These are phyloP conservation scores for Volucella inflata DNA, from an alignment of 2,888 invertebrate species.

Conservation along the genomic window DNA sequence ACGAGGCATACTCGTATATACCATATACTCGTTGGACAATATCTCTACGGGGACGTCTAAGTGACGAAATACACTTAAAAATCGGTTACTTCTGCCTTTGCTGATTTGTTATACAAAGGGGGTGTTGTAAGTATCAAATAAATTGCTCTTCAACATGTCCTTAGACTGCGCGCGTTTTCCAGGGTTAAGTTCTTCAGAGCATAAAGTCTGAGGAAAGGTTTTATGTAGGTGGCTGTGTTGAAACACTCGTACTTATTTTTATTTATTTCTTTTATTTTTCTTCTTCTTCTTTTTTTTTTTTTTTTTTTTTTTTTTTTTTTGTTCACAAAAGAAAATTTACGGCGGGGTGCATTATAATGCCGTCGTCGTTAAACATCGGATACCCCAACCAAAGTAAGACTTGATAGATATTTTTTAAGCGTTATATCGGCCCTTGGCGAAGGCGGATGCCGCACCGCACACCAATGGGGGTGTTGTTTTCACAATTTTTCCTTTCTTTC, in stretches of 20 bases:
- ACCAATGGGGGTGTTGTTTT: slow-evolving; percentile 37
- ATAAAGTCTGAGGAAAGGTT: slow-evolving; percentile 37
- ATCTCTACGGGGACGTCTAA: slow-evolving; percentile 24
- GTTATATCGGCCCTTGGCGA: slow-evolving; percentile 36
- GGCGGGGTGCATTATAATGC: slow-evolving; percentile 65
- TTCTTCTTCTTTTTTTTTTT: background rate
- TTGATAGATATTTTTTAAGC: slow-evolving; percentile 60
- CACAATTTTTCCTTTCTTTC: slow-evolving; percentile 24
- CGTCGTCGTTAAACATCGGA: slow-evolving; percentile 67
- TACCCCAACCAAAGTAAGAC: slow-evolving; percentile 48
- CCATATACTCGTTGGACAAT: slow-evolving; percentile 28
- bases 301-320: slow-evolving; percentile 15
- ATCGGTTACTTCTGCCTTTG: slow-evolving; percentile 47
- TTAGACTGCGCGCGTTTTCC: slow-evolving; percentile 23
- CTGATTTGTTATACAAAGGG: slow-evolving; percentile 16
- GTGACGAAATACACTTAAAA: slow-evolving; percentile 53
- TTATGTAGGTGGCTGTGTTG: slow-evolving; percentile 38
- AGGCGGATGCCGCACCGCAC: slow-evolving; percentile 10
- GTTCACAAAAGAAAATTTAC: slow-evolving; percentile 57
- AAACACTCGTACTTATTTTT: slow-evolving; percentile 31
- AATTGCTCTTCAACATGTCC: slow-evolving; percentile 63
- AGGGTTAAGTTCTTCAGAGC: slow-evolving; percentile 26
- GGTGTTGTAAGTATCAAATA: slow-evolving; percentile 48
- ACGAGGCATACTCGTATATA: no score
- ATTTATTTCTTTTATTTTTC: slow-evolving; percentile 39